These are phyloP conservation scores for Mustelus asterias DNA, from an alignment of 2,113 vertebrate species.

Conservation along the genomic window DNA sequence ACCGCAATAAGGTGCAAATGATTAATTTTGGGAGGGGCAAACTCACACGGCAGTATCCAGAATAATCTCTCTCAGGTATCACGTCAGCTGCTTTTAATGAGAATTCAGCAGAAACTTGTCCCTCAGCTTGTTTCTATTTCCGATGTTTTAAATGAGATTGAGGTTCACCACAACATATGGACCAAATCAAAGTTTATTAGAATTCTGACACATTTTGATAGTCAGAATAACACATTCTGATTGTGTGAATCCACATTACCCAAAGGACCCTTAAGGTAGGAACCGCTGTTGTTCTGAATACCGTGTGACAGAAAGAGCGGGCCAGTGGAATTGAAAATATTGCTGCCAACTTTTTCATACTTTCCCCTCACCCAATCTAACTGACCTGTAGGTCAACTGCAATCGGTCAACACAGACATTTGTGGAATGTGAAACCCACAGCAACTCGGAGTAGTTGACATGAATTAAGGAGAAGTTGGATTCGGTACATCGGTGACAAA, in stretches of 20 bases:
- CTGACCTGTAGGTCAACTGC: background rate
- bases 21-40: background rate
- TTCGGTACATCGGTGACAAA: no score
- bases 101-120: background rate
- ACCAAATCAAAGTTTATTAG: background rate
- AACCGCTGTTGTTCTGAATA: background rate
- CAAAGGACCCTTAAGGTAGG: background rate
- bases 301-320: background rate
- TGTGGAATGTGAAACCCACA: background rate
- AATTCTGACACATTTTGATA: background rate
- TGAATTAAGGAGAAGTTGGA: background rate
- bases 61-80: background rate
- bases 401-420: background rate
- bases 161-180: background rate
- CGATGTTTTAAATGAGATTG: background rate
- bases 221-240: slow-evolving; percentile 4
- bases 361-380: background rate
- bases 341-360: background rate
- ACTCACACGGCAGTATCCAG: background rate
- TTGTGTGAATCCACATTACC: background rate
- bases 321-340: background rate
- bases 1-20: background rate
- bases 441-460: background rate
- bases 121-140: background rate
- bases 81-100: background rate